Percentiles rank a stretch among this genome's conserved stretches.
These are phyloP conservation scores for Potamilus streckersoni DNA, from an alignment of 1,140 invertebrate genomes.

Conservation along the genomic window DNA sequence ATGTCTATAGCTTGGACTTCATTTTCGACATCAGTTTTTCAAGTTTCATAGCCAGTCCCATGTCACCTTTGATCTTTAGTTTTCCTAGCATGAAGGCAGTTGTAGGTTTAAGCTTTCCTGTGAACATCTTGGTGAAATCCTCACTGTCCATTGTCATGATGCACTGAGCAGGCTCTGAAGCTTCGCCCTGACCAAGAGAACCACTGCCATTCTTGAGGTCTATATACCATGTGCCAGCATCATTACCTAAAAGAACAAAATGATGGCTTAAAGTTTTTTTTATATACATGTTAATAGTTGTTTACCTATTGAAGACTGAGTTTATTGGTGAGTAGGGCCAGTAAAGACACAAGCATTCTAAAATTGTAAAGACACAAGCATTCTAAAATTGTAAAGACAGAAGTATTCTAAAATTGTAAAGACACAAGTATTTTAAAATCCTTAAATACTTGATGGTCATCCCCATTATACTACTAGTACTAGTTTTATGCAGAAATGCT, in stretches of 20 bases:
- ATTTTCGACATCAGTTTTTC: constrained; percentile 92
- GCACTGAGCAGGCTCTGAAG: constrained; percentile 78
- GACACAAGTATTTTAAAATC: background rate
- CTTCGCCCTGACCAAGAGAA: constrained; percentile 81
- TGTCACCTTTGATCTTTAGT: constrained; percentile 92
- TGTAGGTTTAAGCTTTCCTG: constrained; percentile 87
- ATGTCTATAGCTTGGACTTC: constrained; percentile 76
- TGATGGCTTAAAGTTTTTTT: background rate
- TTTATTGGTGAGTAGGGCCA: too few relatives aligned
- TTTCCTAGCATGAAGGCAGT: constrained; percentile 97
- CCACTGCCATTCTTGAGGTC: constrained; percentile 91
- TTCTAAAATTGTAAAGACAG: background rate
- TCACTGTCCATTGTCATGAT: constrained; percentile 84
- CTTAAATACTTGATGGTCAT: background rate
- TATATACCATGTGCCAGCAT: constrained; percentile 86
- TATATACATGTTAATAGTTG: background rate
- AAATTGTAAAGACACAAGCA: background rate
- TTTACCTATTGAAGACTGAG: background rate
- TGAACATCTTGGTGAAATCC: constrained; percentile 73
- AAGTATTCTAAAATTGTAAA: background rate
- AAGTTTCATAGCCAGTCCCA: constrained; percentile 95
- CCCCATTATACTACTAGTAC: too few relatives aligned
- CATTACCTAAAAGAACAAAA: constrained; percentile 72
- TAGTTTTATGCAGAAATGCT: background rate
- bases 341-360: background rate